phyloP scores from a whole-genome alignment of 2,888 invertebrate genomes.

The Caenorhabditis sp. region DNA sequence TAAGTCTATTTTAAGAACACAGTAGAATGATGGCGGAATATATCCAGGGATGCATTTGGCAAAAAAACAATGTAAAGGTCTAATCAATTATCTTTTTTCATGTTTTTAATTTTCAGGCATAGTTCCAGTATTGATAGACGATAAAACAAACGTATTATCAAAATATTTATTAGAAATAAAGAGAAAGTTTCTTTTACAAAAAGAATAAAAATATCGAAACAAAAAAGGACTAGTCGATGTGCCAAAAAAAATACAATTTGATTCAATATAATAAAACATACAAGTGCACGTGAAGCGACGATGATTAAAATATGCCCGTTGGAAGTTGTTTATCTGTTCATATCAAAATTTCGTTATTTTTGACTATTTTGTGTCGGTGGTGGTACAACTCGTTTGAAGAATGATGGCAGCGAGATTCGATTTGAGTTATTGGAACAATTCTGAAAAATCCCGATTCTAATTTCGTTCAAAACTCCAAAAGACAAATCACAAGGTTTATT shows the following conservation, averaged over 20 bases:
- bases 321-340: background rate
- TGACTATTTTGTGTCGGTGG: slow-evolving; percentile 25
- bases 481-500: slow-evolving; percentile 8
- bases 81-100: too few relatives aligned
- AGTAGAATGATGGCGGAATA: too few relatives aligned
- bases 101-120: too few relatives aligned
- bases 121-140: too few relatives aligned
- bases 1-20: too few relatives aligned
- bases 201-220: background rate
- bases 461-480: background rate
- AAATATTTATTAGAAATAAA: slow-evolving; percentile 17
- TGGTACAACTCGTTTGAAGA: slow-evolving; percentile 33
- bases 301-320: background rate
- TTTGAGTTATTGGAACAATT: slow-evolving; percentile 29
- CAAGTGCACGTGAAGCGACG: background rate
- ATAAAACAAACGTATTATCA: background rate
- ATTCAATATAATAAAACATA: too few relatives aligned
- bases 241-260: too few relatives aligned
- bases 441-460: slow-evolving; percentile 12
- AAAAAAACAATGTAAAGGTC: too few relatives aligned
- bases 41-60: too few relatives aligned
- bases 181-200: slow-evolving; percentile 5
- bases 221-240: background rate
- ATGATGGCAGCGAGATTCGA: slow-evolving; percentile 35
- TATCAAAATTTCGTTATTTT: slow-evolving; percentile 14